A percentile compares a stretch with the other conserved stretches of the same genome.
Evolutionary conservation across 2,888 invertebrate genomes (phyloP).

Genomic region (Gastrophysa polygoni): DNA sequence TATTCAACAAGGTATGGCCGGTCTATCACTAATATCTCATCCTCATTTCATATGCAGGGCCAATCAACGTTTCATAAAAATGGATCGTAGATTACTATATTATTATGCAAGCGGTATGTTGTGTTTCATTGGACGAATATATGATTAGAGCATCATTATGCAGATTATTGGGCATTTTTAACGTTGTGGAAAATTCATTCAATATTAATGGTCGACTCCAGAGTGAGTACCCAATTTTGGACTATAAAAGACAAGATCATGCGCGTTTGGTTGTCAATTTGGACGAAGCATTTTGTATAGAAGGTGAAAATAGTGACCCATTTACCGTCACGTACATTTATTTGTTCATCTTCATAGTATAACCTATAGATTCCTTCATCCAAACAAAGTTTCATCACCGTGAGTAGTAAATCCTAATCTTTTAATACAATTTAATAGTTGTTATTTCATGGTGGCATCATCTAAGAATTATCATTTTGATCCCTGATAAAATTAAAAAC

Average conservation of each 20-base stretch:
- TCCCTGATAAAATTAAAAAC: conserved; percentile 33
- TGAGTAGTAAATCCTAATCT: conserved; percentile 27
- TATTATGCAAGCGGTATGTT: conserved; percentile 26
- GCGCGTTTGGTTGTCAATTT: too few species aligned
- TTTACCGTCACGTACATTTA: neutral
- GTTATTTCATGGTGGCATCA: conserved; percentile 26
- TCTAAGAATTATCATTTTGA: conserved; percentile 31
- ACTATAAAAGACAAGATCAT: conserved; percentile 6
- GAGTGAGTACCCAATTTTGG: conserved; percentile 30
- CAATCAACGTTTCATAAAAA: conserved; percentile 29
- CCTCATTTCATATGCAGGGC: conserved; percentile 18
- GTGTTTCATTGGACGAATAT: conserved; percentile 32
- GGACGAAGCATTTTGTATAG: too few species aligned
- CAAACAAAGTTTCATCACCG: conserved; percentile 4
- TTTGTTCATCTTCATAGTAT: neutral
- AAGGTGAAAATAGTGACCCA: neutral
- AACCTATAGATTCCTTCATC: neutral
- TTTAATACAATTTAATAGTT: conserved; percentile 30
- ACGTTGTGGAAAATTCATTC: conserved; percentile 35
- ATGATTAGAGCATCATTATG: conserved; percentile 35
- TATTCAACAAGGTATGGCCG: neutral
- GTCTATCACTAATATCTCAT: conserved; percentile 1
- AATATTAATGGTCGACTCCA: conserved; percentile 29
- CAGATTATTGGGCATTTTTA: conserved; percentile 30
- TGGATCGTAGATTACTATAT: conserved; percentile 26